These are phyloP conservation scores for Lycia hirtaria DNA, from an alignment of 2,888 invertebrate species.

Conservation along the genomic window DNA sequence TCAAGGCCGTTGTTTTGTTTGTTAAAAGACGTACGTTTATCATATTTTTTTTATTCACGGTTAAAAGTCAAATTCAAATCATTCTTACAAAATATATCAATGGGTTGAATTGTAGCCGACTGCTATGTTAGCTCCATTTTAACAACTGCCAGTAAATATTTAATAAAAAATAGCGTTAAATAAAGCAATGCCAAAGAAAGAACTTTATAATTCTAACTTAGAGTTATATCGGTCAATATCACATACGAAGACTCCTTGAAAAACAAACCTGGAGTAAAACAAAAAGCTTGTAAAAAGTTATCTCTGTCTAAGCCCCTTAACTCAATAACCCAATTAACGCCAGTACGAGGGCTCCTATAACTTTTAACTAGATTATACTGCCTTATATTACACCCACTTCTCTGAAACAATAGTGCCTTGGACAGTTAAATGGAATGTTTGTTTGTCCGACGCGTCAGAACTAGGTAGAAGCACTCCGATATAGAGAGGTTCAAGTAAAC, in stretches of 20 bases:
- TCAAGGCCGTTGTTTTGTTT: background rate
- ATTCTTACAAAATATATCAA: background rate
- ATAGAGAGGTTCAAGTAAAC: slow-evolving; percentile 4
- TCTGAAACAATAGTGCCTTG: slow-evolving; percentile 14
- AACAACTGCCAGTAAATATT: too few species aligned
- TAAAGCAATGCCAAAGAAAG: background rate
- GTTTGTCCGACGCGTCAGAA: slow-evolving; percentile 7
- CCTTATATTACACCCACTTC: slow-evolving; percentile 26
- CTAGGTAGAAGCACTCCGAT: slow-evolving; percentile 1
- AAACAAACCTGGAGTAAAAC: slow-evolving; percentile 38
- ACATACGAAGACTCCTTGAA: slow-evolving; percentile 8
- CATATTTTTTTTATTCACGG: background rate
- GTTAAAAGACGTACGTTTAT: background rate
- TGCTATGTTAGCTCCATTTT: too few species aligned
- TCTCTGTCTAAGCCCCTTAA: slow-evolving; percentile 30
- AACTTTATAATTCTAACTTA: background rate
- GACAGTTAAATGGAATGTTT: slow-evolving; percentile 22
- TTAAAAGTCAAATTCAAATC: too few species aligned
- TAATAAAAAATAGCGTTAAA: background rate
- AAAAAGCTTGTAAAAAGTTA: slow-evolving; percentile 41
- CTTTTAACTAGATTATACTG: slow-evolving; percentile 39
- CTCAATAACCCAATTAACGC: slow-evolving; percentile 37
- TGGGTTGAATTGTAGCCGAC: background rate
- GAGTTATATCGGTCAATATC: slow-evolving; percentile 1
- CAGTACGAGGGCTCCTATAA: slow-evolving; percentile 30